Percentiles rank a stretch among this genome's conserved stretches.
Conservation (phyloP, 1,140 invertebrate species). For the Hesperophylax magnus region DNA sequence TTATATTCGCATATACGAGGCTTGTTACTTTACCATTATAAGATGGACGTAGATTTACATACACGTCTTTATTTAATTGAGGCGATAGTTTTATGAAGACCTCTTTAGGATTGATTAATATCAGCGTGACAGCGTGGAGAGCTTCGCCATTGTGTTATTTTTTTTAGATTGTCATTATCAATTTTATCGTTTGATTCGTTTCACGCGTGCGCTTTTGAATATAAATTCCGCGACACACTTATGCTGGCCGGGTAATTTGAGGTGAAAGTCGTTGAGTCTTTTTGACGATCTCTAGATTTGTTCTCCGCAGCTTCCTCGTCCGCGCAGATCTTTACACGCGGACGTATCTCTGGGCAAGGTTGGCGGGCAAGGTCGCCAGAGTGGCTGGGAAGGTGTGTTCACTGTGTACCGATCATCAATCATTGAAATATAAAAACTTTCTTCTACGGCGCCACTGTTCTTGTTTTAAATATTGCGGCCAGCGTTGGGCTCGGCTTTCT, state of each 20-base stretch:
- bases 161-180: slow-evolving; percentile 39
- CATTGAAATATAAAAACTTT: slow-evolving; percentile 20
- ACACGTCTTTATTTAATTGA: slow-evolving; percentile 6
- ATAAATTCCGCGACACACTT: slow-evolving; percentile 47
- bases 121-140: slow-evolving; percentile 10
- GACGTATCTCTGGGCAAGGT: slow-evolving; percentile 50
- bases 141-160: slow-evolving; percentile 21
- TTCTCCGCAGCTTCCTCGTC: slow-evolving; percentile 26
- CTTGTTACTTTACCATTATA: neutral
- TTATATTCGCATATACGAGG: neutral
- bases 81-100: slow-evolving; percentile 10
- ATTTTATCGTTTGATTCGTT: slow-evolving; percentile 36
- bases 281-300: slow-evolving; percentile 29
- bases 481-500: slow-evolving; percentile 39
- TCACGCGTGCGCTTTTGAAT: slow-evolving; percentile 39
- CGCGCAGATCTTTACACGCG: slow-evolving; percentile 26
- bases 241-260: slow-evolving; percentile 37
- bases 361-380: slow-evolving; percentile 41
- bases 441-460: slow-evolving; percentile 37
- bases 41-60: neutral
- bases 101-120: slow-evolving; percentile 17
- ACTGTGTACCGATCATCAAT: slow-evolving; percentile 4
- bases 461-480: slow-evolving; percentile 27
- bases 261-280: slow-evolving; percentile 50
- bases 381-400: neutral